phyloP scores from a whole-genome alignment of 2,113 vertebrate species.

The Phalacrocorax carbo region DNA sequence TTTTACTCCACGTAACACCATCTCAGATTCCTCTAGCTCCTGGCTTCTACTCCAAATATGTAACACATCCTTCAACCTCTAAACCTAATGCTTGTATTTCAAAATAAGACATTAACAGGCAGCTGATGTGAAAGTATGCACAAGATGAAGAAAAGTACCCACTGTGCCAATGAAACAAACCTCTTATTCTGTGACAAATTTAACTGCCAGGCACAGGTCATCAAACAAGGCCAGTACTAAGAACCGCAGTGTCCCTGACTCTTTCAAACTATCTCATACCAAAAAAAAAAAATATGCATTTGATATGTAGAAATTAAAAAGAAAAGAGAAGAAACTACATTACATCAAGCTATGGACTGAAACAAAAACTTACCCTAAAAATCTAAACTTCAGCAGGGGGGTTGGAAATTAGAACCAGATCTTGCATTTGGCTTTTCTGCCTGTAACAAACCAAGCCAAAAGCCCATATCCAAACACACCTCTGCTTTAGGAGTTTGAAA shows the following conservation, averaged over 20 bases:
- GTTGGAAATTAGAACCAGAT: conserved; percentile 42
- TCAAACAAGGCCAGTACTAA: not conserved
- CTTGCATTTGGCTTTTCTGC: not conserved
- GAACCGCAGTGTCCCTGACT: not conserved
- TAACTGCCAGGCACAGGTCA: not conserved
- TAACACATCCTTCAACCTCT: not conserved
- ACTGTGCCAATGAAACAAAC: not conserved
- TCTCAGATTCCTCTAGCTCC: not conserved
- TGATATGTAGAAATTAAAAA: not conserved
- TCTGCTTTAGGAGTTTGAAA: not conserved
- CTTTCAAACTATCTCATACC: not conserved
- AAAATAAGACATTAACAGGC: not conserved
- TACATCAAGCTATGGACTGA: not conserved
- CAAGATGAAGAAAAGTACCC: not conserved
- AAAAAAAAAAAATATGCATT: not conserved
- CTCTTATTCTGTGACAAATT: not conserved
- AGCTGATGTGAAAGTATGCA: not conserved
- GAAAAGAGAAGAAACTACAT: not conserved
- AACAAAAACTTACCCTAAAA: not conserved
- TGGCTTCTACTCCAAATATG: not conserved
- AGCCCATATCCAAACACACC: not conserved
- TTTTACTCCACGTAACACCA: not conserved
- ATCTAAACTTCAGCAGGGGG: not conserved
- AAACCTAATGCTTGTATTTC: not conserved
- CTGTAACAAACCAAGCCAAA: not conserved